These are phyloP conservation scores for Eolophus roseicapilla DNA, from an alignment of 2,113 vertebrate species.

Conservation along the genomic window DNA sequence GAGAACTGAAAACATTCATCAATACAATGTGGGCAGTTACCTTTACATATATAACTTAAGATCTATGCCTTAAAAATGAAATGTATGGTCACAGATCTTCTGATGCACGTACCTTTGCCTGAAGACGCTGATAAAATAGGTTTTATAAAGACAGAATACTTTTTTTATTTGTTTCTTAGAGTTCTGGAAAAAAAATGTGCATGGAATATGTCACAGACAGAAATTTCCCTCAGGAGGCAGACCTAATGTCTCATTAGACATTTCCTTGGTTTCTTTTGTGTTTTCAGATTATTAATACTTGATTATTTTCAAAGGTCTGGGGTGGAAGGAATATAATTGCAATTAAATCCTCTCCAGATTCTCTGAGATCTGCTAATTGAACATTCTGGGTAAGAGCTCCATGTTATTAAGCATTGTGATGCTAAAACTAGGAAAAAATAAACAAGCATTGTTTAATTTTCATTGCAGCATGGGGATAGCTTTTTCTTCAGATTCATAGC, in stretches of 20 bases:
- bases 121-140: not conserved
- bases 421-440: not conserved
- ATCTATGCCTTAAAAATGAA: not conserved
- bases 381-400: not conserved
- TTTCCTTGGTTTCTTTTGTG: not conserved
- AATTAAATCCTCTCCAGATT: constrained; percentile 11
- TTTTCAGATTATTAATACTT: constrained; percentile 8
- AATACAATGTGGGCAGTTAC: not conserved
- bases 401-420: not conserved
- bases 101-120: not conserved
- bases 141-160: not conserved
- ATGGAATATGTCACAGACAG: not conserved
- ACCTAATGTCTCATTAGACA: not conserved
- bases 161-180: not conserved
- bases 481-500: not conserved
- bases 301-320: constrained; percentile 17
- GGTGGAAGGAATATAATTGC: not conserved
- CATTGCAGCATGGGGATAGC: not conserved
- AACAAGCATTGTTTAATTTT: not conserved
- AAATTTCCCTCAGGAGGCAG: not conserved
- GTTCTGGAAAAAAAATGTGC: not conserved
- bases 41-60: not conserved
- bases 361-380: not conserved
- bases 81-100: not conserved
- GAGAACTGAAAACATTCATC: not conserved